These are phyloP conservation scores for Callocephalon fimbriatum DNA, from an alignment of 2,113 vertebrate genomes.

Conservation along the genomic window DNA sequence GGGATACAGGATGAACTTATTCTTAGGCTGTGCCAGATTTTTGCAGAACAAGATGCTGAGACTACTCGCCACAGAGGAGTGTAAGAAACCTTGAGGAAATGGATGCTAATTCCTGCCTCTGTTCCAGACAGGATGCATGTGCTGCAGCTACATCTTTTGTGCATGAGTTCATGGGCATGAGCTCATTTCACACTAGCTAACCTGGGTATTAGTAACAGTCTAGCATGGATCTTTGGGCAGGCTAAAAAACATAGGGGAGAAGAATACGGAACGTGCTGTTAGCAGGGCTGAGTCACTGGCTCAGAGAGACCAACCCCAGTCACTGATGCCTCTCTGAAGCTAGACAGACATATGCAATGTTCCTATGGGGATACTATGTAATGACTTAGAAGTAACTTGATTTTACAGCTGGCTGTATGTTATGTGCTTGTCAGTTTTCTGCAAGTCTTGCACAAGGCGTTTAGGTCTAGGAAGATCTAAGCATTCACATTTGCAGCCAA, in stretches of 20 bases:
- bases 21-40: neutral
- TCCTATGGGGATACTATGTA: neutral
- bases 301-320: neutral
- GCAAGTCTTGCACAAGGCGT: neutral
- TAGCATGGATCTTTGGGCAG: neutral
- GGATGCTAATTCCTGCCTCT: constrained; percentile 38
- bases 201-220: neutral
- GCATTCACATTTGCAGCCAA: neutral
- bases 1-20: neutral
- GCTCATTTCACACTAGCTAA: neutral
- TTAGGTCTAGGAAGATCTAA: neutral
- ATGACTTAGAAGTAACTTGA: neutral
- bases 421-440: neutral
- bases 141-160: neutral
- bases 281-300: neutral
- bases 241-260: neutral
- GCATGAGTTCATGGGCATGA: neutral
- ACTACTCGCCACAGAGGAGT: neutral
- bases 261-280: accelerated
- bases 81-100: constrained; percentile 27
- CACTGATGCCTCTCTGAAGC: neutral
- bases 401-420: neutral
- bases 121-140: constrained; percentile 17
- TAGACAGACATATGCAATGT: neutral
- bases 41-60: neutral